phyloP scores from a whole-genome alignment of 1,140 invertebrate species.

The Micrasema minimum region DNA sequence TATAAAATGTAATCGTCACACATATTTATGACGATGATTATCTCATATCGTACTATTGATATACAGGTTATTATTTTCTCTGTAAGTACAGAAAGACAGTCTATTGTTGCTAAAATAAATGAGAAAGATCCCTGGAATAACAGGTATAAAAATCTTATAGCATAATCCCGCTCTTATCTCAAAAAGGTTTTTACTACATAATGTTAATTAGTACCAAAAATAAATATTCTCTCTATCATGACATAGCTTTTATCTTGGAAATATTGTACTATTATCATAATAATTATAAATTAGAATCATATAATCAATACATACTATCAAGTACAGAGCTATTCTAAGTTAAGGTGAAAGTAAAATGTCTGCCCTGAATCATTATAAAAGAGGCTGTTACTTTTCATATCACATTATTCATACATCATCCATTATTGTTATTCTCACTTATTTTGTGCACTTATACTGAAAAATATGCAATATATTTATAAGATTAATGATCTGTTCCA shows the following conservation, averaged over 20 bases:
- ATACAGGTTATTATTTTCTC: too few species aligned
- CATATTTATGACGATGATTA: too few species aligned
- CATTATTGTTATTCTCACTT: not conserved
- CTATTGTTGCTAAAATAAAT: too few species aligned
- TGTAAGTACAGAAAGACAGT: too few species aligned
- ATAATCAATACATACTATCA: not conserved
- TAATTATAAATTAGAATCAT: conserved; percentile 4
- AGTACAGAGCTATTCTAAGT: conserved; percentile 2
- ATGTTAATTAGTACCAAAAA: conserved; percentile 12
- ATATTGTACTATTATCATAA: conserved; percentile 12
- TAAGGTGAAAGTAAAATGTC: conserved; percentile 1
- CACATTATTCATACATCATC: conserved; percentile 4
- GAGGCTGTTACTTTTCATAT: conserved; percentile 16
- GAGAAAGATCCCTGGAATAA: too few species aligned
- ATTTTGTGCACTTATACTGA: too few species aligned
- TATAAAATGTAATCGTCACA: too few species aligned
- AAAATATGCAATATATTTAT: too few species aligned
- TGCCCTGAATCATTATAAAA: conserved; percentile 6
- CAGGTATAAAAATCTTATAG: too few species aligned
- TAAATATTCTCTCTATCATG: conserved; percentile 30
- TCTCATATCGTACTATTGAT: too few species aligned
- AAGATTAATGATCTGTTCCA: too few species aligned
- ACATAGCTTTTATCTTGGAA: conserved; percentile 17
- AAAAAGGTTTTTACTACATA: conserved; percentile 8
- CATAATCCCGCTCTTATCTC: too few species aligned